Evolutionary conservation across 2,888 invertebrate species (phyloP).

Genomic region (Synergus laeviventris): DNA sequence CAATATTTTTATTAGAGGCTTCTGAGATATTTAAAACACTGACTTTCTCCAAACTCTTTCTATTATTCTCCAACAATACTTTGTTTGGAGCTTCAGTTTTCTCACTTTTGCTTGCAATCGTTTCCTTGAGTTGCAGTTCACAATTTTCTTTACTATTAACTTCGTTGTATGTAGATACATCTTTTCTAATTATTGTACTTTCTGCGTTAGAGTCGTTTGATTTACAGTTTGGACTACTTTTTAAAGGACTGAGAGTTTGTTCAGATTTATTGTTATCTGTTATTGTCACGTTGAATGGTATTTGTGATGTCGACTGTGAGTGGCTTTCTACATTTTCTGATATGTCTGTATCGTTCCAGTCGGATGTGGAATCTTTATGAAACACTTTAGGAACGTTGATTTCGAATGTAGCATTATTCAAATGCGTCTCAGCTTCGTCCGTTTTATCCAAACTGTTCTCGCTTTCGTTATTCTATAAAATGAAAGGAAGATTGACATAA

Average conservation of each 20-base stretch:
- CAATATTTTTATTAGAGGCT: not conserved
- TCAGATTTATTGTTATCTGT: constrained; percentile 65
- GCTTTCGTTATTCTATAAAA: constrained; percentile 65
- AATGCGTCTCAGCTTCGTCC: constrained; percentile 61
- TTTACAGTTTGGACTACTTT: constrained; percentile 48
- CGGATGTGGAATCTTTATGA: constrained; percentile 62
- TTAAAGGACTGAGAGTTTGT: constrained; percentile 46
- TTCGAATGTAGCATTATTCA: constrained; percentile 71
- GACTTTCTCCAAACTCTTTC: constrained; percentile 29
- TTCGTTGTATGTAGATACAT: constrained; percentile 24
- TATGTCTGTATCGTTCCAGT: constrained; percentile 65
- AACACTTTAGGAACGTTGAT: constrained; percentile 68
- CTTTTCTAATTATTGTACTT: not conserved
- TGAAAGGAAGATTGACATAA: not conserved
- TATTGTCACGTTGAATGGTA: constrained; percentile 73
- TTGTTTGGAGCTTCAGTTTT: not conserved
- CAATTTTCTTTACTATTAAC: constrained; percentile 40
- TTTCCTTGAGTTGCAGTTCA: constrained; percentile 44
- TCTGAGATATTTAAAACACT: constrained; percentile 30
- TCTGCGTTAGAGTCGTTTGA: constrained; percentile 47
- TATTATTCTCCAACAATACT: not conserved
- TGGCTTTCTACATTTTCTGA: constrained; percentile 66
- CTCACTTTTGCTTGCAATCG: not conserved
- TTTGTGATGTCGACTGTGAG: constrained; percentile 62
- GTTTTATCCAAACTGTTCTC: constrained; percentile 64